Conservation (phyloP, 2,797 vertebrate genomes). For the Linurgus olivaceus region DNA sequence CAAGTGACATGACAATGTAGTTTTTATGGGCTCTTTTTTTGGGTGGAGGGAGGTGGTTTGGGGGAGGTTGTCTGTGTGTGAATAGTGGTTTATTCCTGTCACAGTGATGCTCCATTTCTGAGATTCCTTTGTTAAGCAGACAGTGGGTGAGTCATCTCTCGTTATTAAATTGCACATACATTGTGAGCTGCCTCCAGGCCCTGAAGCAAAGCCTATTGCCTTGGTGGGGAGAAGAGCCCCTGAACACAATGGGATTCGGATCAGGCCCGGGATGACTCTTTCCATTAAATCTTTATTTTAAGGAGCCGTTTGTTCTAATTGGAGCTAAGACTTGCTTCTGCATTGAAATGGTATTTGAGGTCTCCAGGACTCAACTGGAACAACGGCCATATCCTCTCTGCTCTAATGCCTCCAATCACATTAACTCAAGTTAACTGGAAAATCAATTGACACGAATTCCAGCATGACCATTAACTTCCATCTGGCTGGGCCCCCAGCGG, state of each 20-base stretch:
- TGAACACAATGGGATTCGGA: not conserved
- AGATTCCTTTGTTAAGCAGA: conserved; percentile 34
- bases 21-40: not conserved
- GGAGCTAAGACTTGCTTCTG: not conserved
- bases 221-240: not conserved
- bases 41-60: accelerated
- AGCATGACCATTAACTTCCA: not conserved
- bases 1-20: not conserved
- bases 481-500: accelerated
- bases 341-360: not conserved
- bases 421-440: conserved; percentile 36
- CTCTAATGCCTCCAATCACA: not conserved
- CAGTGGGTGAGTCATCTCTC: conserved; percentile 16
- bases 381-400: not conserved
- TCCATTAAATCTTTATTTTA: not conserved
- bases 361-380: not conserved
- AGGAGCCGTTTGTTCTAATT: not conserved
- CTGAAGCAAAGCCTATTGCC: not conserved
- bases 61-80: not conserved
- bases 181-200: conserved; percentile 1
- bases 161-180: conserved; percentile 30
- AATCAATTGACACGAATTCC: not conserved
- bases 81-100: conserved; percentile 36
- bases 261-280: not conserved
- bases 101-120: conserved; percentile 1